Evolutionary conservation across 2,888 invertebrate species (phyloP), one percentile per base, ranked within the genome.

Genomic region (Apantesis nais): DNA sequence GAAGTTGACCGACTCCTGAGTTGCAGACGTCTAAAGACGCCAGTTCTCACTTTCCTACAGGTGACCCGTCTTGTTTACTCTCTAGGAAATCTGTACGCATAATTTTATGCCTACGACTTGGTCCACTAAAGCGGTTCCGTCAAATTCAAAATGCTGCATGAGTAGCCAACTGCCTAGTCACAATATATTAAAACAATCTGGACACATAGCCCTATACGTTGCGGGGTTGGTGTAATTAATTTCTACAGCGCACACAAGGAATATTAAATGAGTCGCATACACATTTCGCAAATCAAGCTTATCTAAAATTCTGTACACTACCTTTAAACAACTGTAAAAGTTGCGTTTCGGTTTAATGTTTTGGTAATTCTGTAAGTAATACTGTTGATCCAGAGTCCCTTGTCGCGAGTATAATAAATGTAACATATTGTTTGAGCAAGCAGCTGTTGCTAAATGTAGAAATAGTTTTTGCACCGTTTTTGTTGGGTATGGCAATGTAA

Each of bases 151-250:
- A 55, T 5, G 25, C 25, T 39, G 44, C 3, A 55, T 25, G 25
- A 25, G 14, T n/a, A 52, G 52, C 52, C 52, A 11, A 25, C 12
- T 25, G 3, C 16, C 55, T 25, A 55, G 31, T 14, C n/a, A 66
- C 39, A 55, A 66, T 66, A 66, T 37, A n/a, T 55, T 66, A 37
- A 52, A 52, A 25, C 55, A 66, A 66, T 66, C 66, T 66, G 34
- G 66, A 39, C 39, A 39, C 8, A 29, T 16, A 16, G 29, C 29
- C 16, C 25, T 25, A 55, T 65, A 65, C 39, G 66, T 55, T n/a
- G n/a, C 34, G 64, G n/a, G 66, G 62, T 66, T 29, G 29, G 3
- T 8, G 44, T 66, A 70, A 70, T 70, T 70, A 66, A 70, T 66
- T 70, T 52, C 31, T 16, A 48, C 31, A 31, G 65, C 60, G 16